Conservation (phyloP, 1,140 invertebrate species). For the Atta texana region DNA sequence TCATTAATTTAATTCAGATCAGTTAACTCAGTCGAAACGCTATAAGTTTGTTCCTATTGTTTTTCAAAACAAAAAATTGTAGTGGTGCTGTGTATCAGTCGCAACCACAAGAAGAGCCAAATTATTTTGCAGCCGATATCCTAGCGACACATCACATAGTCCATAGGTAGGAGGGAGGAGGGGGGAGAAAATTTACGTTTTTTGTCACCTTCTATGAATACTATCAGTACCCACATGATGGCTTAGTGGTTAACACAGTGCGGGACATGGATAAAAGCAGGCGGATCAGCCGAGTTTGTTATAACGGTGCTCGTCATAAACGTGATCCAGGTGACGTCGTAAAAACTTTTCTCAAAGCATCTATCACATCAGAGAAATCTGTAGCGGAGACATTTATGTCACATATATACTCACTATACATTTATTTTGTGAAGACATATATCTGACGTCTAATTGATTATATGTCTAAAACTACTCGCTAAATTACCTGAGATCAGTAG, state of each 20-base stretch:
- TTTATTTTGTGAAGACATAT: neutral
- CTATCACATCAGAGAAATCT: neutral
- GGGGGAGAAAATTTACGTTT: conserved; percentile 21
- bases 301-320: conserved; percentile 52
- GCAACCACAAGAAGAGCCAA: neutral
- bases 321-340: conserved; percentile 20
- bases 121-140: neutral
- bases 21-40: too few relatives aligned
- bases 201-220: neutral
- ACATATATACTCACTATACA: neutral
- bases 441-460: neutral
- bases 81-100: neutral
- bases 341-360: conserved; percentile 34
- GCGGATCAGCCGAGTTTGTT: conserved; percentile 23
- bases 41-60: neutral
- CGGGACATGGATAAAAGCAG: conserved; percentile 48
- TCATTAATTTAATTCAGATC: too few relatives aligned
- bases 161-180: too few relatives aligned
- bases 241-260: conserved; percentile 32
- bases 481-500: too few relatives aligned
- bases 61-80: neutral
- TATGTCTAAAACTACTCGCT: neutral
- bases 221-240: conserved; percentile 56
- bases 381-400: conserved; percentile 16
- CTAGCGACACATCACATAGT: neutral